Conservation (phyloP, 2,113 vertebrate species). For the Apteryx mantelli region DNA sequence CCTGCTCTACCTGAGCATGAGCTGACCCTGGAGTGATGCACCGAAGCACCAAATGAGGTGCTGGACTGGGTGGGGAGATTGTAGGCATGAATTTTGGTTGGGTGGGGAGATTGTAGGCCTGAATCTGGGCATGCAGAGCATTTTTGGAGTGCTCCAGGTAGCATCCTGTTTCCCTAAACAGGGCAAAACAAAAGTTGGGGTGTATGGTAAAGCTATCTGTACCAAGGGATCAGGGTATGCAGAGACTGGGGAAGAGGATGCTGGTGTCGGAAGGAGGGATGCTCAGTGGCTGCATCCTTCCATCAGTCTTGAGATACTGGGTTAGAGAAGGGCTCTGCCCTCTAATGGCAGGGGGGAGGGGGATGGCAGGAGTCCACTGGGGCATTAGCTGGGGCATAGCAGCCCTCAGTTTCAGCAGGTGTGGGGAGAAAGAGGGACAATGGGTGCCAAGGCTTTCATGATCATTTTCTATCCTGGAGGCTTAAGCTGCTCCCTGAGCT, state of each 20-base stretch:
- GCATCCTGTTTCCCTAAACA: background rate
- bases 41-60: rapidly evolving
- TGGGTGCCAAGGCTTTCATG: background rate
- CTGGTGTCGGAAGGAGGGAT: background rate
- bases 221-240: background rate
- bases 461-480: background rate
- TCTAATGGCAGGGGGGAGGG: rapidly evolving
- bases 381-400: background rate
- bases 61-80: background rate
- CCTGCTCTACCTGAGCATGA: background rate
- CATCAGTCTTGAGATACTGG: background rate
- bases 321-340: background rate
- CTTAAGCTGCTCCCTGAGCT: background rate
- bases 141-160: background rate
- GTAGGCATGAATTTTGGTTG: too few species aligned
- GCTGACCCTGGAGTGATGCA: background rate
- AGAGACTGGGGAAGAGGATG: background rate
- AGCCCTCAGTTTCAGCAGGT: background rate
- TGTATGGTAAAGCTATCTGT: background rate
- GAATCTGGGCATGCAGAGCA: background rate
- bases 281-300: background rate
- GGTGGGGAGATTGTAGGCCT: too few species aligned
- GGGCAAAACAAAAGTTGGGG: background rate
- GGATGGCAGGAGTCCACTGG: background rate
- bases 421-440: background rate